A percentile compares a stretch with the other conserved stretches of the same genome.
These are phyloP conservation scores for Stomatorhinus ivindoensis DNA, from an alignment of 2,113 vertebrate species.

Conservation along the genomic window DNA sequence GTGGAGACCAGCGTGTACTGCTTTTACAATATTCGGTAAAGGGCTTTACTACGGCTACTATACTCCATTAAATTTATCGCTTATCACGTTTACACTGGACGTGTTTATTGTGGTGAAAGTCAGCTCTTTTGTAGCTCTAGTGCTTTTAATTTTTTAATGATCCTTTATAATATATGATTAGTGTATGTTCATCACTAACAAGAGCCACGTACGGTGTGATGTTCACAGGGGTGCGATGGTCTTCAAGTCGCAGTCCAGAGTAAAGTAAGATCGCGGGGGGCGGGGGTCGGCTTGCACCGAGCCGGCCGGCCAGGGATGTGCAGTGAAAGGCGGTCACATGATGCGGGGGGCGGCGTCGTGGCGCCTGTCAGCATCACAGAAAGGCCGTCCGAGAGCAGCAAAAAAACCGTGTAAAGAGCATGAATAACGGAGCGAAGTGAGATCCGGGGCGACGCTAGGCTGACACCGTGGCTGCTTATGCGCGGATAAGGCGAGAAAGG, in stretches of 20 bases:
- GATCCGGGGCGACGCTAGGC: slow-evolving; percentile 34
- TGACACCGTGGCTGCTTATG: slow-evolving; percentile 8
- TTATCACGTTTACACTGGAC: background rate
- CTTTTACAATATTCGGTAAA: background rate
- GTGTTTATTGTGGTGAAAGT: background rate
- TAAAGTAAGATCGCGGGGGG: background rate
- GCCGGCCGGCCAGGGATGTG: background rate
- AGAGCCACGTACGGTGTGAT: background rate
- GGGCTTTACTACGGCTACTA: background rate
- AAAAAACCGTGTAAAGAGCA: slow-evolving; percentile 21
- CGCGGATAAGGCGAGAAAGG: slow-evolving; percentile 27
- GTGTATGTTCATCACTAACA: background rate
- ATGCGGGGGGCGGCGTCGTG: slow-evolving; percentile 40
- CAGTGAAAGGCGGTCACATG: slow-evolving; percentile 42
- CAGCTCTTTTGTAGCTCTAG: background rate
- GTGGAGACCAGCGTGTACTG: background rate
- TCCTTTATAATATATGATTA: background rate
- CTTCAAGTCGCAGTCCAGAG: background rate
- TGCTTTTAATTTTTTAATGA: background rate
- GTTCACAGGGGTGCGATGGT: background rate
- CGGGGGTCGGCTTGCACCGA: background rate
- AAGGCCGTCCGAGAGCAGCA: slow-evolving; percentile 37
- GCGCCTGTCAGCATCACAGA: slow-evolving; percentile 22
- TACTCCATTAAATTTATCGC: background rate
- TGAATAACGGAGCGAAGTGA: slow-evolving; percentile 51